Conservation (phyloP, 2,888 invertebrate species). For the Harpagoxenus sublaevis region DNA sequence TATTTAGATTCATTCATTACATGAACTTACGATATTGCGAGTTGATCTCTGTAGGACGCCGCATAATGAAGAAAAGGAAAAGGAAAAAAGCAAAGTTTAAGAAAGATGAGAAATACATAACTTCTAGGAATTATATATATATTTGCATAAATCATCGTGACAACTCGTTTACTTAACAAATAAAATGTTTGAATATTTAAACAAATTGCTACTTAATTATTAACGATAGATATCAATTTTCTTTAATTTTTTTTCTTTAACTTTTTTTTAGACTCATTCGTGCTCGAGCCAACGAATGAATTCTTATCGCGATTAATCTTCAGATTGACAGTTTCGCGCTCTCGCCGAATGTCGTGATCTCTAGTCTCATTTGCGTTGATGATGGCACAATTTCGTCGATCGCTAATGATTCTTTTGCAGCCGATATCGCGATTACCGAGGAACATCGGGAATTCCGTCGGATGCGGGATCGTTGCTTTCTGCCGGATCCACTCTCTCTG, state of each 20-base stretch:
- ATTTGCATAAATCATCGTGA: neutral
- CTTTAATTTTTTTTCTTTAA: neutral
- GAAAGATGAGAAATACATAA: neutral
- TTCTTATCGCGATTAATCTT: constrained; percentile 11
- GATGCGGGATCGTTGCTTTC: constrained; percentile 28
- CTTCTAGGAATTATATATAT: constrained; percentile 7
- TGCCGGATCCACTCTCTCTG: constrained; percentile 76
- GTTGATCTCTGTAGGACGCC: neutral
- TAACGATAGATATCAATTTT: neutral
- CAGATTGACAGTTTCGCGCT: constrained; percentile 3
- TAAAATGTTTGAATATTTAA: neutral
- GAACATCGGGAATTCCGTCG: constrained; percentile 52
- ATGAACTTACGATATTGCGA: neutral
- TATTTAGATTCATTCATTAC: neutral
- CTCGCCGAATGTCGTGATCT: neutral
- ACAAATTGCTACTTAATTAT: neutral
- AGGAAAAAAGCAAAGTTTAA: neutral
- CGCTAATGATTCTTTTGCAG: constrained; percentile 42
- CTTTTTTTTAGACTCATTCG: neutral
- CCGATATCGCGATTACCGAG: constrained; percentile 48
- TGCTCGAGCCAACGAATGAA: neutral
- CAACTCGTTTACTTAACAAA: constrained; percentile 3
- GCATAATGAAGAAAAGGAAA: neutral
- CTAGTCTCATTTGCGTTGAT: constrained; percentile 34
- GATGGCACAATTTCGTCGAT: constrained; percentile 55